Evolutionary conservation across 2,888 invertebrate genomes (phyloP).

Genomic region (Diabrotica balteata): DNA sequence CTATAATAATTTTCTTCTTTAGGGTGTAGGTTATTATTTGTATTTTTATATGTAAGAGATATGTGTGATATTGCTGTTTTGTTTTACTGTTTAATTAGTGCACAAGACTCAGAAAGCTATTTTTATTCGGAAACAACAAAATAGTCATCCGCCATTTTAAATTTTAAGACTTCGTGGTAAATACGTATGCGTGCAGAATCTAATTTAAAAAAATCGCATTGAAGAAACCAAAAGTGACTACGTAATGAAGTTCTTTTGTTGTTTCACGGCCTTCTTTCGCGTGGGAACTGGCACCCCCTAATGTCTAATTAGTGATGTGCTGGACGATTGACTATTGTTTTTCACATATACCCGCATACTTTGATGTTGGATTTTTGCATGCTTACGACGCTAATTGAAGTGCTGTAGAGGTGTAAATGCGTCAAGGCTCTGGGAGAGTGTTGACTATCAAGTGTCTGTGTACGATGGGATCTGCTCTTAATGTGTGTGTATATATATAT

Average conservation of each 20-base stretch:
- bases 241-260: slow-evolving; percentile 52
- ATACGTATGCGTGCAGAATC: slow-evolving; percentile 52
- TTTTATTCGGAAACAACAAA: slow-evolving; percentile 13
- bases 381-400: slow-evolving; percentile 44
- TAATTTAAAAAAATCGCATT: slow-evolving; percentile 53
- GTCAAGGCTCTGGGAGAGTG: background rate
- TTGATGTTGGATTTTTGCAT: slow-evolving; percentile 42
- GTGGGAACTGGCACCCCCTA: slow-evolving; percentile 47
- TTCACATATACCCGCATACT: slow-evolving; percentile 51
- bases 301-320: slow-evolving; percentile 52
- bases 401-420: slow-evolving; percentile 27
- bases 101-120: too few species aligned
- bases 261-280: slow-evolving; percentile 48
- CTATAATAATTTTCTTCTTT: too few species aligned
- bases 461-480: too few species aligned
- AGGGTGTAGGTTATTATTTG: too few species aligned
- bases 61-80: too few species aligned
- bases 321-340: slow-evolving; percentile 51
- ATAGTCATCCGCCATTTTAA: background rate
- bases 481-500: too few species aligned
- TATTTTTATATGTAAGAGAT: too few species aligned
- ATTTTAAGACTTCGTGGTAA: background rate
- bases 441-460: too few species aligned
- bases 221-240: slow-evolving; percentile 56
- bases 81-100: too few species aligned